Base-by-base conservation (phyloP, 2,888 invertebrate genomes). In the Penaeus monodon region DNA sequence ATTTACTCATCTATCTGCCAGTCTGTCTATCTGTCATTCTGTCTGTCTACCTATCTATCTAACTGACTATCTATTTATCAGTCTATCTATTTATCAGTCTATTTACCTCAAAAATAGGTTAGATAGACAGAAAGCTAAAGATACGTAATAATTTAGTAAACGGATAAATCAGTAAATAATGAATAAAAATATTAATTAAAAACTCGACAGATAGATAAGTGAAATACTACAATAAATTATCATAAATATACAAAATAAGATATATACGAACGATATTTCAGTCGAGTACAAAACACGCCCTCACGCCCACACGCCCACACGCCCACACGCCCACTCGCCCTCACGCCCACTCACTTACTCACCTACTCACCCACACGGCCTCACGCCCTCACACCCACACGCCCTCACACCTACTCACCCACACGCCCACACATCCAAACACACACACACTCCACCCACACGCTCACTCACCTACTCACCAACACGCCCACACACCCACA, bases 361-460 rank as follows among this genome's bases (percentile, higher is more conserved):
- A 76, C 76, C 49, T 63, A 78, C 65, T 65, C 66, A 80, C 80
- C 64, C 63, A 49, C 49, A 78, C 49, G 49, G 33, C 24, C 74
- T 2, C 33, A 1, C 33, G 3, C 3, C 3, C 33, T 2, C 33
- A 1, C 33, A 33, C 33, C 1, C 33, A 33, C 33, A 33, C 33
- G 3, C 33, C 1, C 33, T 2, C 33, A 33, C 33, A 33, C 33
- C 33, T 3, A 33, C 33, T 33, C 33, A 33, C 33, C 33, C 33
- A 33, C 33, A 33, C 33, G 33, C 3, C 33, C 33, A 2, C 33
- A 33, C 33, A 1, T 3, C 33, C 33, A 33, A 1, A 33, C 33
- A 33, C 33, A 1, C 33, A 33, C 3, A 33, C 33, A 3, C 3
- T 3, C 33, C 3, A n/a, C n/a, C n/a, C n/a, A n/a, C 33, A 33